phyloP scores from a whole-genome alignment of 2,888 invertebrate genomes.

The Chymomyza procnemis region DNA sequence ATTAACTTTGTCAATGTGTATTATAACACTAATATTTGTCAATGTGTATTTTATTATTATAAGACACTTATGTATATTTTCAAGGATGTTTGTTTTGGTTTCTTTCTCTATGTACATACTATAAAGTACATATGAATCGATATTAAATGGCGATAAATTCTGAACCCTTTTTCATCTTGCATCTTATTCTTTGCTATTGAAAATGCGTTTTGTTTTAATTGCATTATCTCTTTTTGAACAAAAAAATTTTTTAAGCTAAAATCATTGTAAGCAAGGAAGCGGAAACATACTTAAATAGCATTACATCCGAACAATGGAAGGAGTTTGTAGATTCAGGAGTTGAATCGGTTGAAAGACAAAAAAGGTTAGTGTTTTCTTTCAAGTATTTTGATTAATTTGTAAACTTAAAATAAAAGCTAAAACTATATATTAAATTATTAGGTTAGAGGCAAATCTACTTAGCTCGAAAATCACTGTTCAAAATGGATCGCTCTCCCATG shows the following conservation, averaged over 20 bases:
- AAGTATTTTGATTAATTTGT: background rate
- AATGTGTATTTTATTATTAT: no score
- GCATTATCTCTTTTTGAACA: background rate
- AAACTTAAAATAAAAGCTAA: background rate
- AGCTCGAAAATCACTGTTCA: constrained; percentile 65
- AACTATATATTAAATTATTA: constrained; percentile 27
- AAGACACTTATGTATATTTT: no score
- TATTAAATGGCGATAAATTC: no score
- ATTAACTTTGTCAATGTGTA: no score
- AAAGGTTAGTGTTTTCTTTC: constrained; percentile 37
- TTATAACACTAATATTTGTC: no score
- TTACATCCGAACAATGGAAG: constrained; percentile 47
- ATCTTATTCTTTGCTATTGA: no score
- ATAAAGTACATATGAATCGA: no score
- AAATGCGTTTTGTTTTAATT: no score
- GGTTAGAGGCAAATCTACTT: constrained; percentile 71
- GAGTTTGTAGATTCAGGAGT: constrained; percentile 46
- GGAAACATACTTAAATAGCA: constrained; percentile 26
- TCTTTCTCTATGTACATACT: no score
- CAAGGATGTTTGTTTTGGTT: no score
- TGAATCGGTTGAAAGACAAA: constrained; percentile 54
- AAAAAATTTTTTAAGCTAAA: constrained; percentile 26
- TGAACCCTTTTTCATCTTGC: no score
- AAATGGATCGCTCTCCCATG: constrained; percentile 75
- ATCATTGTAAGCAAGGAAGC: constrained; percentile 29